These are phyloP conservation scores for Anguilla rostrata DNA, from an alignment of 2,113 vertebrate genomes.

Conservation along the genomic window DNA sequence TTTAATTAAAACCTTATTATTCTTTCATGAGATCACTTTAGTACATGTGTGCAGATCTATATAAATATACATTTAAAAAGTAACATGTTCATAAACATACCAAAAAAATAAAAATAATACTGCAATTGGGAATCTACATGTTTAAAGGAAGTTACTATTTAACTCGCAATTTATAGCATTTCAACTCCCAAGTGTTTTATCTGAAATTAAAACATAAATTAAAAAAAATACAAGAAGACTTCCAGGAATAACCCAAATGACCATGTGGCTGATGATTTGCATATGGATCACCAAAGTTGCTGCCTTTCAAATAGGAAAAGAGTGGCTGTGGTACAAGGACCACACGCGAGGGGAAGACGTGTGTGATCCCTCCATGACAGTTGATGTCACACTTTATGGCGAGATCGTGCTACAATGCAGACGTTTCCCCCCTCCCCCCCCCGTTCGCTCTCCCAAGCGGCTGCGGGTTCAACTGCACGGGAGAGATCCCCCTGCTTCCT, in stretches of 20 bases:
- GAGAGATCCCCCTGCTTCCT: slow-evolving; percentile 7
- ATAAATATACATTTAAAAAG: too few species aligned
- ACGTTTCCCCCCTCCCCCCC: too few species aligned
- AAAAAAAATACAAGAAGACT: slow-evolving; percentile 19
- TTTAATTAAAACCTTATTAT: too few species aligned
- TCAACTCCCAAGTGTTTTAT: not conserved
- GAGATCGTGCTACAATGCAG: not conserved
- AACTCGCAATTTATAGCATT: not conserved
- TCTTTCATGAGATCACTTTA: too few species aligned
- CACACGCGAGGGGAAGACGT: slow-evolving; percentile 69
- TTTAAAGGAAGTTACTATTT: slow-evolving; percentile 12
- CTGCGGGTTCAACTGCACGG: not conserved
- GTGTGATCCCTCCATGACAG: slow-evolving; percentile 63
- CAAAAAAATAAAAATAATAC: not conserved
- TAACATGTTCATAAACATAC: too few species aligned
- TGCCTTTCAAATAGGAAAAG: slow-evolving; percentile 68
- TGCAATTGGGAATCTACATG: not conserved
- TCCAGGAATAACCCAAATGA: slow-evolving; percentile 46
- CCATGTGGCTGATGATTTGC: slow-evolving; percentile 3
- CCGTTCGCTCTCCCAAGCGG: slow-evolving; percentile 10
- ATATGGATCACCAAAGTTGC: slow-evolving; percentile 53
- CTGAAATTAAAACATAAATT: not conserved
- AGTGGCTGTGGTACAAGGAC: slow-evolving; percentile 58
- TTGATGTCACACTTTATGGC: slow-evolving; percentile 49
- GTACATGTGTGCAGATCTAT: too few species aligned